These are phyloP conservation scores for Sapajus apella DNA, from an alignment of 2,113 vertebrate species.

Conservation along the genomic window DNA sequence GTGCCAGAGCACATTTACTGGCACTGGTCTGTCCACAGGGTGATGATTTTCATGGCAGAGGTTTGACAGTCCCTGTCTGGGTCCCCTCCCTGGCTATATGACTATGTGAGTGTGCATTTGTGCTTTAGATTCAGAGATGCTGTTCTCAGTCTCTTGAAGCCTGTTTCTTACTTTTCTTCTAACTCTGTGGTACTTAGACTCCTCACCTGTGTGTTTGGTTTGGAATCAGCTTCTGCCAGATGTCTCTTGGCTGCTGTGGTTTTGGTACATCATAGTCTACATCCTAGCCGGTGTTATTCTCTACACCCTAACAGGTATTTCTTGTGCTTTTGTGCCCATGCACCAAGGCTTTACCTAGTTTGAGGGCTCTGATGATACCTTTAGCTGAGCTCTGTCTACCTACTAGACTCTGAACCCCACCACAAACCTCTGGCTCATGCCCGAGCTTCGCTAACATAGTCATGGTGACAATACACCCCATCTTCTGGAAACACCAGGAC, in stretches of 20 bases:
- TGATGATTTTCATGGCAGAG: neutral
- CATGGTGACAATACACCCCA: neutral
- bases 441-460: neutral
- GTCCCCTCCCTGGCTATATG: neutral
- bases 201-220: neutral
- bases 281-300: neutral
- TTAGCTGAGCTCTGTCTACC: neutral
- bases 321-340: neutral
- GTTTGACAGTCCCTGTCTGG: no score
- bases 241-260: neutral
- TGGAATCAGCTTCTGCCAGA: neutral
- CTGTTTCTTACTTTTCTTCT: neutral
- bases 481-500: neutral
- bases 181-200: neutral
- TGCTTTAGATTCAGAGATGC: neutral
- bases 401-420: neutral
- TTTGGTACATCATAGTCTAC: neutral
- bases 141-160: neutral
- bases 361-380: neutral
- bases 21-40: neutral
- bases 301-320: neutral
- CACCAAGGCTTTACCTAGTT: neutral
- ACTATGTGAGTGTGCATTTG: neutral
- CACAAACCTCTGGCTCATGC: neutral
- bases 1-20: neutral